phyloP scores from a whole-genome alignment of 2,888 invertebrate species.

The Encarsia formosa region DNA sequence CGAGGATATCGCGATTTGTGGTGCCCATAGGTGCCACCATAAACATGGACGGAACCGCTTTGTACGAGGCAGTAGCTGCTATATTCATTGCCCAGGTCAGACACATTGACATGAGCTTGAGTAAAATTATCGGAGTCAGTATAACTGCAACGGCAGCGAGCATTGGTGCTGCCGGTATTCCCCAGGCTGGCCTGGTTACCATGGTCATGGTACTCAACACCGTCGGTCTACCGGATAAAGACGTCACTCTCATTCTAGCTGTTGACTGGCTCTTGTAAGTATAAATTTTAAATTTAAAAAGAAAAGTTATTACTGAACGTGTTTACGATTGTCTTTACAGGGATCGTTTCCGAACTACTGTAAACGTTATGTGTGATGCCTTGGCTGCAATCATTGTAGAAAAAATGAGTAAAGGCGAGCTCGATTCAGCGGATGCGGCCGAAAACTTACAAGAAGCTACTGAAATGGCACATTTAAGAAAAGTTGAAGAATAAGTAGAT shows the following conservation, averaged over 20 bases:
- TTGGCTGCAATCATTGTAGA: conserved; percentile 90
- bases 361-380: conserved; percentile 95
- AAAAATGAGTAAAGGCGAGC: conserved; percentile 74
- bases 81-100: conserved; percentile 94
- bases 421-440: conserved; percentile 44
- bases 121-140: conserved; percentile 88
- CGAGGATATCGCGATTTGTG: conserved; percentile 88
- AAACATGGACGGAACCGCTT: conserved; percentile 95
- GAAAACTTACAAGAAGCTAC: conserved; percentile 36
- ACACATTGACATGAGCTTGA: conserved; percentile 74
- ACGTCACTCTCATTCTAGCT: conserved; percentile 83
- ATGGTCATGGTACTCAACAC: conserved; percentile 95
- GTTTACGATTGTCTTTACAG: conserved; percentile 51
- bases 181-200: conserved; percentile 91
- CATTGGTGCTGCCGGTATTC: conserved; percentile 95
- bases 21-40: conserved; percentile 97
- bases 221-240: conserved; percentile 82
- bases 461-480: conserved; percentile 37
- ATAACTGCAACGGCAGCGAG: conserved; percentile 96
- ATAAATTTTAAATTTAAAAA: conserved; percentile 13
- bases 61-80: conserved; percentile 96
- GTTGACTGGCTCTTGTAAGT: conserved; percentile 91
- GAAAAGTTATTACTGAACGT: too few species aligned
- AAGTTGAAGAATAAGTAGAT: conserved; percentile 17
- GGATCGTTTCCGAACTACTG: conserved; percentile 81